Conservation (phyloP, 1,140 invertebrate species). For the Adelges cooleyi region DNA sequence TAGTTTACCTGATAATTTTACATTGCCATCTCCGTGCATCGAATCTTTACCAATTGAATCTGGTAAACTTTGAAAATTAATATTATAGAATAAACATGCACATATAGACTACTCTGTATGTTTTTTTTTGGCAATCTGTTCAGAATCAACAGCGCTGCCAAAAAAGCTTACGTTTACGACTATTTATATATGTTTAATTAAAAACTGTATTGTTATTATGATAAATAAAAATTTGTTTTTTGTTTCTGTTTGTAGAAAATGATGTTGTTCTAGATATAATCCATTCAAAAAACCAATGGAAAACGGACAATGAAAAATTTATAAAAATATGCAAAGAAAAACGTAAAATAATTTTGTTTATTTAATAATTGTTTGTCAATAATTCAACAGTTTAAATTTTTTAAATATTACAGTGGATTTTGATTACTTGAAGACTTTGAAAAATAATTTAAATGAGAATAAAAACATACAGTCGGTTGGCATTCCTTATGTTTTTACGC, state of each 20-base stretch:
- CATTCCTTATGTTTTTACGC: background rate
- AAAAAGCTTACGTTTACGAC: no score
- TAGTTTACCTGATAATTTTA: slow-evolving; percentile 2
- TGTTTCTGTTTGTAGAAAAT: background rate
- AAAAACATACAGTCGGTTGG: no score
- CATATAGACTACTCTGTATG: no score
- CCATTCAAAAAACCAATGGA: background rate
- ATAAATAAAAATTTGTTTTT: no score
- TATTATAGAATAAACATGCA: no score
- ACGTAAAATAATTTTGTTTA: background rate
- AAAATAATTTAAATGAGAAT: background rate
- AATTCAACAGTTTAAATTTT: no score
- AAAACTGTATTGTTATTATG: no score
- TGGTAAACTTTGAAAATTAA: no score
- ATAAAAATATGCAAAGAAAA: background rate
- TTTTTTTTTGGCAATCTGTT: no score
- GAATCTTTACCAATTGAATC: background rate
- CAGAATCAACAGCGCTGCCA: no score
- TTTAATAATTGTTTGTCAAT: background rate
- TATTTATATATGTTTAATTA: no score
- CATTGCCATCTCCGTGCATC: background rate
- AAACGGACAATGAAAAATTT: background rate
- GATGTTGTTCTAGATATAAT: slow-evolving; percentile 4
- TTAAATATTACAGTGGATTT: background rate
- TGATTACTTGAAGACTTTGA: background rate